A percentile compares a stretch with the other conserved stretches of the same genome.
phyloP scores from a whole-genome alignment of 1,140 invertebrate species.

The Drosophila teissieri region DNA sequence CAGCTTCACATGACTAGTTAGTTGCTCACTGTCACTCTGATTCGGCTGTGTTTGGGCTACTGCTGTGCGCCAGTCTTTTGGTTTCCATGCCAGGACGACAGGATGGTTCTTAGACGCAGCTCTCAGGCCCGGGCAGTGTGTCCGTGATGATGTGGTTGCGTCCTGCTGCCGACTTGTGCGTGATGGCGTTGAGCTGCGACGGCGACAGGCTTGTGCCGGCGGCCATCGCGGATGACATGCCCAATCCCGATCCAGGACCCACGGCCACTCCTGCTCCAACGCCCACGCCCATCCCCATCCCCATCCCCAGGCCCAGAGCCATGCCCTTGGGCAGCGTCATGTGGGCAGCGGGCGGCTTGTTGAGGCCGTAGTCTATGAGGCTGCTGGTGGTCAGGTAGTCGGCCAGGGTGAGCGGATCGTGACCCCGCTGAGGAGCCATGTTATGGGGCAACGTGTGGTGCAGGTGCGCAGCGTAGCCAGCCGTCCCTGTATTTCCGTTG shows the following conservation, averaged over 20 bases:
- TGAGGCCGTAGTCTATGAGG: constrained; percentile 82
- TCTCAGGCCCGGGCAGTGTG: constrained; percentile 90
- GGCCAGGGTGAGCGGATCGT: constrained; percentile 74
- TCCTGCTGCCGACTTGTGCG: constrained; percentile 79
- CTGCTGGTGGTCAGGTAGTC: constrained; percentile 83
- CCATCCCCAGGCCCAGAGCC: constrained; percentile 40
- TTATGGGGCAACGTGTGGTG: constrained; percentile 70
- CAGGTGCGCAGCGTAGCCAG: constrained; percentile 59
- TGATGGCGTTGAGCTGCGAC: constrained; percentile 72
- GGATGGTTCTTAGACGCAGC: constrained; percentile 88
- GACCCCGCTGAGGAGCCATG: constrained; percentile 38
- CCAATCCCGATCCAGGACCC: constrained; percentile 55
- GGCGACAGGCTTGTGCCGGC: constrained; percentile 58
- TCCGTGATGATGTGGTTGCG: constrained; percentile 89
- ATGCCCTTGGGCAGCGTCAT: constrained; percentile 79
- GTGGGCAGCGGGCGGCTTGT: constrained; percentile 68
- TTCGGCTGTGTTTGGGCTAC: constrained; percentile 44
- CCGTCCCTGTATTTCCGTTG: constrained; percentile 22
- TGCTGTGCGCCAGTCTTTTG: constrained; percentile 78
- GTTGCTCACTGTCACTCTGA: constrained; percentile 27
- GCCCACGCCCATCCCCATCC: constrained; percentile 1
- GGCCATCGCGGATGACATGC: constrained; percentile 59
- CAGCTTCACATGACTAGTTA: constrained; percentile 27
- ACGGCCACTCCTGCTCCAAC: constrained; percentile 56
- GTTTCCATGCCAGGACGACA: constrained; percentile 70